Evolutionary conservation across 2,888 invertebrate genomes (phyloP).

Genomic region (Xiphydria camelus): DNA sequence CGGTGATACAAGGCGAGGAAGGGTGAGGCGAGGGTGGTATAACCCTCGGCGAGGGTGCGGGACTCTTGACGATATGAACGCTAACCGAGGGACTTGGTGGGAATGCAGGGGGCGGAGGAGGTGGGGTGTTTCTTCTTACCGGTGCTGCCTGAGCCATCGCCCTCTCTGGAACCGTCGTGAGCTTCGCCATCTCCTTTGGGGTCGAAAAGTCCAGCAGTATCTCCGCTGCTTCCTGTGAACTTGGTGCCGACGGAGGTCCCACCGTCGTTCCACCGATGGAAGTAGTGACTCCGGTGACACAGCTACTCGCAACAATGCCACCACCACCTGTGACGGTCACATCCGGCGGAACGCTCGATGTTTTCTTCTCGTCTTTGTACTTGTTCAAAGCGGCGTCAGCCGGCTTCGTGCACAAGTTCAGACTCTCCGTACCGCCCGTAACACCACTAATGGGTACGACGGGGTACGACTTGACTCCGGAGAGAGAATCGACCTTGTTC

Average conservation of each 20-base stretch:
- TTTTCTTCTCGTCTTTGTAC: conserved; percentile 40
- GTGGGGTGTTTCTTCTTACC: conserved; percentile 54
- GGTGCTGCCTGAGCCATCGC: conserved; percentile 61
- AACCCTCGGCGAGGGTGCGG: conserved; percentile 71
- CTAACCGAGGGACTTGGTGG: conserved; percentile 71
- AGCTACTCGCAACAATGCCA: conserved; percentile 8
- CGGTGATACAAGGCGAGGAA: conserved; percentile 80
- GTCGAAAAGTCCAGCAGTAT: conserved; percentile 70
- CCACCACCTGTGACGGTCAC: conserved; percentile 4
- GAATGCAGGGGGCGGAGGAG: conserved; percentile 54
- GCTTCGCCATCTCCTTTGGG: conserved; percentile 60
- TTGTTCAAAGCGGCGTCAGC: conserved; percentile 54
- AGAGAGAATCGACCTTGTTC: conserved; percentile 27
- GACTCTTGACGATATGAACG: conserved; percentile 77
- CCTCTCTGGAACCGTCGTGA: conserved; percentile 61
- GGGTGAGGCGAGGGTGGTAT: conserved; percentile 69
- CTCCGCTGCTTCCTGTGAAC: conserved; percentile 67
- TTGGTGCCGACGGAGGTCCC: conserved; percentile 26
- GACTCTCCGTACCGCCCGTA: conserved; percentile 46
- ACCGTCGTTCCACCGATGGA: conserved; percentile 5
- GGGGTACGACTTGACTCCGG: conserved; percentile 30
- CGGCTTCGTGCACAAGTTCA: conserved; percentile 59
- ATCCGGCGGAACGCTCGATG: conserved; percentile 9
- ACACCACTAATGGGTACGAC: conserved; percentile 32
- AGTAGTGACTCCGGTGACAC: not conserved